Evolutionary conservation across 2,797 vertebrate species (phyloP).

Genomic region (Geotrypetes seraphini): DNA sequence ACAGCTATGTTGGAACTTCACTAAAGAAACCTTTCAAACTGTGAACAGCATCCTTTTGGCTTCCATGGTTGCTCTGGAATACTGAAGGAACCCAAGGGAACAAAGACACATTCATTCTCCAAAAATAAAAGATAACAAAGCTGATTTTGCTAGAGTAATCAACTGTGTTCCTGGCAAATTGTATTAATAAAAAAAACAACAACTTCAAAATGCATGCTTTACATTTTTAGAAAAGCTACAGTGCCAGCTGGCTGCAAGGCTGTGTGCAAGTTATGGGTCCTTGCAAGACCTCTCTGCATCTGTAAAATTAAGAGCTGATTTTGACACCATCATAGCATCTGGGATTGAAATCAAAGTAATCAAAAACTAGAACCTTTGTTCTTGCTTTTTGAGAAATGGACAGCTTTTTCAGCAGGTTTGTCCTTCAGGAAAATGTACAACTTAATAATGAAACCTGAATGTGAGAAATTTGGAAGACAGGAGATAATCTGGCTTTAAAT

Average conservation of each 20-base stretch:
- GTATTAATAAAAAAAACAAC: conserved; percentile 40
- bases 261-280: conserved; percentile 36
- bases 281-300: conserved; percentile 45
- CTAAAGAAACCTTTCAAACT: conserved; percentile 22
- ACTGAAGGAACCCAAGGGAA: conserved; percentile 24
- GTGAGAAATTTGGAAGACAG: too few species aligned
- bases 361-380: conserved; percentile 45
- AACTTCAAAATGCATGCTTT: conserved; percentile 42
- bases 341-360: conserved; percentile 37
- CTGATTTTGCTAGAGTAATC: conserved; percentile 33
- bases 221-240: conserved; percentile 27
- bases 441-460: too few species aligned
- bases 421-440: conserved; percentile 36
- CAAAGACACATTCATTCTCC: conserved; percentile 22
- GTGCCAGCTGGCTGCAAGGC: conserved; percentile 34
- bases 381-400: conserved; percentile 42
- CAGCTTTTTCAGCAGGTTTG: conserved; percentile 35
- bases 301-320: conserved; percentile 44
- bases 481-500: too few species aligned
- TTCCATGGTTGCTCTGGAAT: conserved; percentile 17
- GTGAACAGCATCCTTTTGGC: conserved; percentile 26
- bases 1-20: conserved; percentile 26
- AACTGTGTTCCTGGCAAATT: conserved; percentile 26
- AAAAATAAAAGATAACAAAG: conserved; percentile 21
- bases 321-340: conserved; percentile 28